Evolutionary conservation across 2,888 invertebrate genomes (phyloP).

Genomic region (Lomographa bimaculata): DNA sequence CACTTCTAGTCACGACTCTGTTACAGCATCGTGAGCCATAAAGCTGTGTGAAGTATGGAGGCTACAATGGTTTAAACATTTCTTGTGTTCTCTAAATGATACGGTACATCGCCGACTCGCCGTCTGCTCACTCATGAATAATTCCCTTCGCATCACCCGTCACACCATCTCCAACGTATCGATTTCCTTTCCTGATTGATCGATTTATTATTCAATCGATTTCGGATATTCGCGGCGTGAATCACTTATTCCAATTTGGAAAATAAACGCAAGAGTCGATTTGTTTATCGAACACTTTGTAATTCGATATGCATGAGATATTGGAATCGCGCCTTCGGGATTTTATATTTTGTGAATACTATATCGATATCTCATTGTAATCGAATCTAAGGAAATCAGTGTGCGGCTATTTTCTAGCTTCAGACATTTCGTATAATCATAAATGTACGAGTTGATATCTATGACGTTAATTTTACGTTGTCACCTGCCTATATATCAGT

Average conservation of each 20-base stretch:
- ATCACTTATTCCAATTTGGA: slow-evolving; percentile 15
- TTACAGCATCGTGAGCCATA: slow-evolving; percentile 5
- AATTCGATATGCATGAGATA: slow-evolving; percentile 11
- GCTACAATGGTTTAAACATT: slow-evolving; percentile 14
- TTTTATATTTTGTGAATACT: slow-evolving; percentile 1
- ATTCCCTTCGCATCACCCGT: slow-evolving; percentile 14
- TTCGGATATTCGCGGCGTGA: slow-evolving; percentile 24
- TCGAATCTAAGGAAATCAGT: too few species aligned
- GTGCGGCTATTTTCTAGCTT: too few species aligned
- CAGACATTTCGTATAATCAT: too few species aligned
- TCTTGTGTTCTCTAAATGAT: slow-evolving; percentile 14
- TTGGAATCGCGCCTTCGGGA: background rate
- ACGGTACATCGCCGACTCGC: slow-evolving; percentile 16
- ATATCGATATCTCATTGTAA: background rate
- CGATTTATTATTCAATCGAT: slow-evolving; percentile 29
- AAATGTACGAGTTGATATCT: background rate
- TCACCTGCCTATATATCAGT: slow-evolving; percentile 10
- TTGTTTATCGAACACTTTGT: slow-evolving; percentile 19
- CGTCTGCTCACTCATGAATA: slow-evolving; percentile 24
- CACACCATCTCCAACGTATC: slow-evolving; percentile 22
- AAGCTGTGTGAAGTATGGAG: slow-evolving; percentile 13
- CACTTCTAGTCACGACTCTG: slow-evolving; percentile 14
- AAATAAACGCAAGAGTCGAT: slow-evolving; percentile 23
- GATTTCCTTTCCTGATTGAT: slow-evolving; percentile 25
- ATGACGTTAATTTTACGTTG: background rate